Conservation (phyloP, 92 coral and sea anemone genomes). For the Porites cylindrica region DNA sequence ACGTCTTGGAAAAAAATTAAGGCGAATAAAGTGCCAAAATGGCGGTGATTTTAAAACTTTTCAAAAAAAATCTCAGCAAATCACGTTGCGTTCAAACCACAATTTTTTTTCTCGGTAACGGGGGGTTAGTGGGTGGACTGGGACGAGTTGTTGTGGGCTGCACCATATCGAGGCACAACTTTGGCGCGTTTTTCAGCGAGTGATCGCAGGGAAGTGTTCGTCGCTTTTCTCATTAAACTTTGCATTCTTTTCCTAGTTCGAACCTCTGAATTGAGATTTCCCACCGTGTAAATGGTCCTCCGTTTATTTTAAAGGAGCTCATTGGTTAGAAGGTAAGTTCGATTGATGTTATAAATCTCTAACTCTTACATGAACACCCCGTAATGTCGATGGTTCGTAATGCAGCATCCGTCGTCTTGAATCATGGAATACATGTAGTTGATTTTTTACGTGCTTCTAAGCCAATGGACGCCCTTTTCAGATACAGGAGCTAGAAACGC, state of each 20-base stretch:
- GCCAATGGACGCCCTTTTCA: too few relatives aligned
- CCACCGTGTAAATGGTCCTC: neutral
- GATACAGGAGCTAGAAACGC: too few relatives aligned
- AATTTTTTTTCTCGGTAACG: too few relatives aligned
- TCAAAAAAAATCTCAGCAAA: too few relatives aligned
- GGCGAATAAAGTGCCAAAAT: too few relatives aligned
- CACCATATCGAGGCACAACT: slow-evolving; percentile 30
- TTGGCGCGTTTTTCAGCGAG: slow-evolving; percentile 49
- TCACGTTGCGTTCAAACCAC: too few relatives aligned
- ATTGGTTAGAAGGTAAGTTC: neutral
- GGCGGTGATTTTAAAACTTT: too few relatives aligned
- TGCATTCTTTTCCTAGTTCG: neutral
- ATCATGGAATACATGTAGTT: too few relatives aligned
- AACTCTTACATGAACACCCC: too few relatives aligned
- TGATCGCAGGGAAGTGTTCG: neutral
- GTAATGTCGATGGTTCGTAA: neutral
- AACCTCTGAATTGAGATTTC: neutral
- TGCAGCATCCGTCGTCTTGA: too few relatives aligned
- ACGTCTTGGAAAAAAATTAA: too few relatives aligned
- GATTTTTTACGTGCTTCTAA: too few relatives aligned
- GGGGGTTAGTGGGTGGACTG: neutral
- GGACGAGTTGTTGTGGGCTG: neutral
- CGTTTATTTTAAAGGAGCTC: neutral
- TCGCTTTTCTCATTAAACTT: neutral
- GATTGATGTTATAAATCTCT: neutral